A percentile compares a stretch with the other conserved stretches of the same genome.
Evolutionary conservation across 64 coral and sea anemone species (phyloP).

Genomic region (Montipora capricornis): DNA sequence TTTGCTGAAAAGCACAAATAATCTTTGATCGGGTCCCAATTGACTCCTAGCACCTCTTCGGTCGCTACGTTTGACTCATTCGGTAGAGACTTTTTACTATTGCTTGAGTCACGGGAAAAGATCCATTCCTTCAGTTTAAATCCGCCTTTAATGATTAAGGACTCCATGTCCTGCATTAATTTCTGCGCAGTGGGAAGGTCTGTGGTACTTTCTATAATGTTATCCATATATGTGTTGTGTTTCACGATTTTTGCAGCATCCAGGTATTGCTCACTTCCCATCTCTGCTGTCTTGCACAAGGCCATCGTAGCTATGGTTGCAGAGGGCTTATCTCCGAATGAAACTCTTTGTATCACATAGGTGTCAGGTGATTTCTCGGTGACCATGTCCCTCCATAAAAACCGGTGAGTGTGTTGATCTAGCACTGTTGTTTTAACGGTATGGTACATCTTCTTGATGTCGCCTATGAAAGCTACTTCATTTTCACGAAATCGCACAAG

Average conservation of each 20-base stretch:
- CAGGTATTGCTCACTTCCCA: not conserved
- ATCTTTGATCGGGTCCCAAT: slow-evolving; percentile 43
- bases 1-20: slow-evolving; percentile 16
- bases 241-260: slow-evolving; percentile 13
- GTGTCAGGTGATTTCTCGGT: slow-evolving; percentile 23
- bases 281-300: slow-evolving; percentile 48
- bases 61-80: not conserved
- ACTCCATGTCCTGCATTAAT: slow-evolving; percentile 33
- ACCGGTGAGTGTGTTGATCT: no score
- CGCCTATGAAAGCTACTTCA: no score
- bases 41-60: slow-evolving; percentile 42
- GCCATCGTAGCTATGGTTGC: slow-evolving; percentile 51
- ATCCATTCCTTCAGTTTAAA: slow-evolving; percentile 74
- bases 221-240: slow-evolving; percentile 23
- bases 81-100: not conserved
- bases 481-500: no score
- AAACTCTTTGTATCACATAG: slow-evolving; percentile 65
- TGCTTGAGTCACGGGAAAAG: slow-evolving; percentile 25
- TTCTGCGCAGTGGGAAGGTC: not conserved
- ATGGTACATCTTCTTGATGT: no score
- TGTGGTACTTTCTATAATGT: not conserved
- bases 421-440: no score
- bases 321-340: slow-evolving; percentile 49
- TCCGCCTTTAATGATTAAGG: slow-evolving; percentile 19
- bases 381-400: no score